Evolutionary conservation across 2,113 vertebrate genomes (phyloP).

Genomic region (Ahaetulla prasina): DNA sequence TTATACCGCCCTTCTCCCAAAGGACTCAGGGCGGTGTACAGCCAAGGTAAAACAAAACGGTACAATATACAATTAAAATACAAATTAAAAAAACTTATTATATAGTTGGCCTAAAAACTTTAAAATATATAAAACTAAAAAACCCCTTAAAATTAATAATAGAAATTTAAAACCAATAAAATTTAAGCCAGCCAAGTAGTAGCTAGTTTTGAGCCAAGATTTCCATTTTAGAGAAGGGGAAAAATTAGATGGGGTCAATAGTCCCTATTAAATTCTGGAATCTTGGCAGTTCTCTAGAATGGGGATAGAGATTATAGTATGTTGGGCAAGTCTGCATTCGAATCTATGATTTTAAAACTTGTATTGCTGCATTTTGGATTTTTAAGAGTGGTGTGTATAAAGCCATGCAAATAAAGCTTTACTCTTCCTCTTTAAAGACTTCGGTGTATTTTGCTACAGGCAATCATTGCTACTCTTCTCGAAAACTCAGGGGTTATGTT

Average conservation of each 20-base stretch:
- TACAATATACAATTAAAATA: too few relatives aligned
- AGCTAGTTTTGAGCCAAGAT: background rate
- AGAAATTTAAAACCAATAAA: too few relatives aligned
- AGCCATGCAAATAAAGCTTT: background rate
- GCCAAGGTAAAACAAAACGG: too few relatives aligned
- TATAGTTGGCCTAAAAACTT: too few relatives aligned
- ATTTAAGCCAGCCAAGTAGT: too few relatives aligned
- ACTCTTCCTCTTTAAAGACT: background rate
- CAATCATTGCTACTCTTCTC: background rate
- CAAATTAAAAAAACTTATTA: too few relatives aligned
- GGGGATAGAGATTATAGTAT: background rate
- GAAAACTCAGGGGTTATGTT: background rate
- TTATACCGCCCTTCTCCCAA: too few relatives aligned
- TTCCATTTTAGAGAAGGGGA: background rate
- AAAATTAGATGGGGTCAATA: background rate
- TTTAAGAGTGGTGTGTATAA: background rate
- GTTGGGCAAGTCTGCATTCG: constrained; percentile 27
- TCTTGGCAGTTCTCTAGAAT: background rate
- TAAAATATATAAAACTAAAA: too few relatives aligned
- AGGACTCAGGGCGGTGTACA: too few relatives aligned
- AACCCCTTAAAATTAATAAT: too few relatives aligned
- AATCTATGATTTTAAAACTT: constrained; percentile 31
- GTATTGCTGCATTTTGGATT: background rate
- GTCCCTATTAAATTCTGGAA: background rate
- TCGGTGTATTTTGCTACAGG: background rate